These are phyloP conservation scores for Saxicola maurus DNA, from an alignment of 2,797 vertebrate genomes.

Conservation along the genomic window DNA sequence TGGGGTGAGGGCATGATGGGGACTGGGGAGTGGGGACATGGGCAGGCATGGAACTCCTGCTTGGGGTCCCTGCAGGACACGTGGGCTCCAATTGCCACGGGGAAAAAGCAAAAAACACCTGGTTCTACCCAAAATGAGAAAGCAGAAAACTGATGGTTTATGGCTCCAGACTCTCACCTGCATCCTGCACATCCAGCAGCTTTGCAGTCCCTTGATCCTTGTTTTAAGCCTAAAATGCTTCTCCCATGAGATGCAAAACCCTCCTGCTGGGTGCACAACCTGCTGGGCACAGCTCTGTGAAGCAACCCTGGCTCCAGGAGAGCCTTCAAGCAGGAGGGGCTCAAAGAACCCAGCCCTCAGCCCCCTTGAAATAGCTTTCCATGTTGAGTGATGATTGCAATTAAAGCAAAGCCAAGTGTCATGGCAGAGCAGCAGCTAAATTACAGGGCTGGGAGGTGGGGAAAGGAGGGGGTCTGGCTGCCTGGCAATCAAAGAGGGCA, in stretches of 20 bases:
- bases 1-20: background rate
- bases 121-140: background rate
- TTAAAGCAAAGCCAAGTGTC: conserved; percentile 54
- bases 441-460: conserved; percentile 59
- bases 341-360: background rate
- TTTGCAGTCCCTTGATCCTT: background rate
- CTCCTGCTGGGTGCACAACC: fast-evolving
- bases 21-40: background rate
- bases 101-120: background rate
- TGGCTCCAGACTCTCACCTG: background rate
- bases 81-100: background rate
- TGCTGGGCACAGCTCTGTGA: background rate
- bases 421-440: conserved; percentile 54
- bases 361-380: conserved; percentile 34
- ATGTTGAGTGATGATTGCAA: conserved; percentile 52
- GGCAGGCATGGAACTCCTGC: background rate
- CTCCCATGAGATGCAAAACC: background rate
- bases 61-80: background rate
- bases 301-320: background rate
- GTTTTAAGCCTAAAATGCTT: background rate
- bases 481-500: conserved; percentile 40
- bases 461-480: conserved; percentile 27
- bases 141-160: background rate
- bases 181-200: fast-evolving
- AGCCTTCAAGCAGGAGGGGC: background rate